phyloP scores from a whole-genome alignment of 2,888 invertebrate genomes.

The Nesidiocoris tenuis region DNA sequence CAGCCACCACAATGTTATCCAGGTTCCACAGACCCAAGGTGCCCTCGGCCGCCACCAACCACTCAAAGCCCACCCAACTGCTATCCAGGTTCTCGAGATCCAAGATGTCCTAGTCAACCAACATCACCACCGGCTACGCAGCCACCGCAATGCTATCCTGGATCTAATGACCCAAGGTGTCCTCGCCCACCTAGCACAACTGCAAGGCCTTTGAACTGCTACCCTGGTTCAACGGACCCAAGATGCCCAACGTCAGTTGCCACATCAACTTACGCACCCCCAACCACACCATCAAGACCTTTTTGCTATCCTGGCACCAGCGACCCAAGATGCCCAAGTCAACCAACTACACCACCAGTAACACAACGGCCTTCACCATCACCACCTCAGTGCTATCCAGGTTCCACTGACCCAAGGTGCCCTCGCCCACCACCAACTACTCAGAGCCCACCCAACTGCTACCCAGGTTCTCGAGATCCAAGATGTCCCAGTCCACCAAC shows the following conservation, averaged over 20 bases:
- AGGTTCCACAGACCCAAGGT: slow-evolving; percentile 51
- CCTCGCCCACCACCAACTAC: slow-evolving; percentile 53
- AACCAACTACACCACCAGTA: slow-evolving; percentile 47
- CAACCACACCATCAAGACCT: slow-evolving; percentile 50
- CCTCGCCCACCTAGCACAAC: not conserved
- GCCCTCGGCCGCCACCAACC: slow-evolving; percentile 46
- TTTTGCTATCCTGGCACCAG: slow-evolving; percentile 51
- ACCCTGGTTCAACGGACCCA: slow-evolving; percentile 1
- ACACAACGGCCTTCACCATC: slow-evolving; percentile 22
- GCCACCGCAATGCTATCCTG: slow-evolving; percentile 13
- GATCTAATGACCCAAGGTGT: slow-evolving; percentile 18
- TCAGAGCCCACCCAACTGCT: slow-evolving; percentile 46
- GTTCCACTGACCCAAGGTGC: slow-evolving; percentile 54
- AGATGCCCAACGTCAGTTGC: slow-evolving; percentile 52
- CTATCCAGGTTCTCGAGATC: slow-evolving; percentile 52
- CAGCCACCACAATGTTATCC: slow-evolving; percentile 48
- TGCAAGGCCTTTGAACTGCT: not conserved
- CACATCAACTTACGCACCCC: slow-evolving; percentile 54
- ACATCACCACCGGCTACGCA: slow-evolving; percentile 23
- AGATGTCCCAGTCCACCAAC: slow-evolving; percentile 4
- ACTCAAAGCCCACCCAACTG: slow-evolving; percentile 31
- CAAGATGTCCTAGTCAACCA: slow-evolving; percentile 52
- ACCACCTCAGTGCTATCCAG: slow-evolving; percentile 54
- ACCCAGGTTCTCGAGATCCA: slow-evolving; percentile 46
- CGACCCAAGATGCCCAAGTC: slow-evolving; percentile 53